These are phyloP conservation scores for Scopus umbretta DNA, from an alignment of 2,113 vertebrate species.

Conservation along the genomic window DNA sequence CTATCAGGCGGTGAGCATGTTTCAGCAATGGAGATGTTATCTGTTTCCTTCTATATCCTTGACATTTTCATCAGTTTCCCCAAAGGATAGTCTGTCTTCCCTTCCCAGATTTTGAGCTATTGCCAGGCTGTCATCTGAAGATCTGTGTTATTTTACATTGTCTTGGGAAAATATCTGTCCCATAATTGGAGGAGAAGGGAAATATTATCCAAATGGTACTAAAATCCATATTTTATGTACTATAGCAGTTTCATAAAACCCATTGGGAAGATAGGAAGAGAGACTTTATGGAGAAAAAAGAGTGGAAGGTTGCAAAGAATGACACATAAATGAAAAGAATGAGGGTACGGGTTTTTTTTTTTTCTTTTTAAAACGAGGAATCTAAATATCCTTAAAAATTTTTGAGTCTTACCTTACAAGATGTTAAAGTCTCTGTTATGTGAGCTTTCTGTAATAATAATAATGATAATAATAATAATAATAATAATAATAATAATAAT, in stretches of 20 bases:
- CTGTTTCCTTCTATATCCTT: neutral
- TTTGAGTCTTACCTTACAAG: neutral
- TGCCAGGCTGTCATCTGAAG: neutral
- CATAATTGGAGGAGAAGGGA: neutral
- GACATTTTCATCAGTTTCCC: slow-evolving; percentile 20
- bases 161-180: neutral
- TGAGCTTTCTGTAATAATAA: neutral
- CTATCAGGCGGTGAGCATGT: neutral
- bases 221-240: neutral
- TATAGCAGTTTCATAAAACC: neutral
- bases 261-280: neutral
- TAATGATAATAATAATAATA: too few species aligned
- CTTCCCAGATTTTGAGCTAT: neutral
- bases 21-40: neutral
- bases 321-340: neutral
- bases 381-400: neutral
- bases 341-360: rapidly evolving
- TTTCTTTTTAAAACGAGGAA: neutral
- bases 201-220: neutral
- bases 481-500: too few species aligned
- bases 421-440: neutral
- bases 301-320: neutral
- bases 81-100: neutral
- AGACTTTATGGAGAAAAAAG: neutral
- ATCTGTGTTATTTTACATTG: neutral